Evolutionary conservation across 2,113 vertebrate species (phyloP), one percentile per base, ranked within the genome.

Genomic region (Hydropotes inermis): DNA sequence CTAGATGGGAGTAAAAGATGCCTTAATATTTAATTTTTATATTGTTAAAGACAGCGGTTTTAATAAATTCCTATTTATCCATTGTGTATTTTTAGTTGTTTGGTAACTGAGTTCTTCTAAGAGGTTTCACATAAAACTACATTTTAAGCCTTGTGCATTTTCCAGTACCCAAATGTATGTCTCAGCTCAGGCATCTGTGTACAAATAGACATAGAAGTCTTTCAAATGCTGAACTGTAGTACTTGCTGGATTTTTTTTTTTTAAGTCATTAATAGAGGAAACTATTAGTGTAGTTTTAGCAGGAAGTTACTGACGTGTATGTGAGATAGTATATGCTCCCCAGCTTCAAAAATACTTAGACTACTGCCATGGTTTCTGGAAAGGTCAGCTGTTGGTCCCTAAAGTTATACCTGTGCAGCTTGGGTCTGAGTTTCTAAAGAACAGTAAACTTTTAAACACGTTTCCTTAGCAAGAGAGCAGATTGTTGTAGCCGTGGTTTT

Each of bases 1-100:
- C 12, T 87, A 97, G 95, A 95, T 33, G 94, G 97, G 92, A 98
- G 89, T 96, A 96, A 87, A 97, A 97, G 96, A 98, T 99, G 98
- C 99, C 99, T 99, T 99, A 99, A 98, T 98, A 94, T 89, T 98
- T 97, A 97, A 94, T 98, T 98, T 98, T 95, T 98, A 92, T 98
- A 91, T 97, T 98, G 94, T 25, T 95, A 92, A 90, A 98, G 93
- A 95, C 94, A 55, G 4, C 82, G 83, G 97, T 96, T 98, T 99
- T 98, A 98, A 99, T 98, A 98, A 98, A 98, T 98, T 70, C 76
- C 45, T 98, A 95, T 98, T 98, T 98, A 98, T 98, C 94, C 97
- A 91, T 96, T 93, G 28, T 85, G 17, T 81, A 47, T 58, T 96
- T 94, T 90, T 87, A 13, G 83, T 96, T 70, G 54, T 95, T 94